phyloP scores from a whole-genome alignment of 2,113 vertebrate species.

The Antechinus stuartii region DNA sequence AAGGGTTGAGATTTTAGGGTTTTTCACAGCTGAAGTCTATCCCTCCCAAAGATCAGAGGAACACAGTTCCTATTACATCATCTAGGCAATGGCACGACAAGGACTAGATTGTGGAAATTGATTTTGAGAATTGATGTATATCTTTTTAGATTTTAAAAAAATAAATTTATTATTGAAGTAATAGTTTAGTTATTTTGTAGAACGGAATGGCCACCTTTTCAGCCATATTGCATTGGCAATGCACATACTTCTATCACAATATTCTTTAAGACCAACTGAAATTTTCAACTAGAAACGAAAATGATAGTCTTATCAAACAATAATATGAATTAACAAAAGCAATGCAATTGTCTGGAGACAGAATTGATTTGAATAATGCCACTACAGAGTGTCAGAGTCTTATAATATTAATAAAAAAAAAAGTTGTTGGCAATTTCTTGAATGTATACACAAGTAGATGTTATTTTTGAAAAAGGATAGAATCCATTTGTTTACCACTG shows the following conservation, averaged over 20 bases:
- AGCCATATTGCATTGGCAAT: slow-evolving; percentile 1
- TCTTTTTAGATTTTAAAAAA: too few relatives aligned
- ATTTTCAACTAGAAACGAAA: slow-evolving; percentile 3
- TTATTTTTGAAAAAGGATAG: background rate
- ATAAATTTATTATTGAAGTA: too few relatives aligned
- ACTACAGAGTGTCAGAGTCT: background rate
- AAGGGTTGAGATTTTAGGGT: too few relatives aligned
- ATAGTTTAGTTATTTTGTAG: too few relatives aligned
- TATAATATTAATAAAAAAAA: background rate
- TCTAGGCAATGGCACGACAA: background rate
- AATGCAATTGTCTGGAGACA: slow-evolving; percentile 8
- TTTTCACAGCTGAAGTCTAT: too few relatives aligned
- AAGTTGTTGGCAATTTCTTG: background rate
- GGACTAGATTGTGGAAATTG: background rate
- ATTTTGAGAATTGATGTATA: too few relatives aligned
- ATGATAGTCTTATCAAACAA: slow-evolving; percentile 6
- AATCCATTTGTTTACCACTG: background rate
- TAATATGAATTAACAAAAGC: slow-evolving; percentile 42
- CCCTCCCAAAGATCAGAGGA: too few relatives aligned
- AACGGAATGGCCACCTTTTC: background rate
- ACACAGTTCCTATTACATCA: too few relatives aligned
- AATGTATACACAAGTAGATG: background rate
- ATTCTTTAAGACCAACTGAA: background rate
- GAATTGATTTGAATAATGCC: slow-evolving; percentile 40
- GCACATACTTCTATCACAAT: background rate